These are phyloP conservation scores for Apodemus speciosus DNA, from an alignment of 2,113 vertebrate genomes.

Conservation along the genomic window DNA sequence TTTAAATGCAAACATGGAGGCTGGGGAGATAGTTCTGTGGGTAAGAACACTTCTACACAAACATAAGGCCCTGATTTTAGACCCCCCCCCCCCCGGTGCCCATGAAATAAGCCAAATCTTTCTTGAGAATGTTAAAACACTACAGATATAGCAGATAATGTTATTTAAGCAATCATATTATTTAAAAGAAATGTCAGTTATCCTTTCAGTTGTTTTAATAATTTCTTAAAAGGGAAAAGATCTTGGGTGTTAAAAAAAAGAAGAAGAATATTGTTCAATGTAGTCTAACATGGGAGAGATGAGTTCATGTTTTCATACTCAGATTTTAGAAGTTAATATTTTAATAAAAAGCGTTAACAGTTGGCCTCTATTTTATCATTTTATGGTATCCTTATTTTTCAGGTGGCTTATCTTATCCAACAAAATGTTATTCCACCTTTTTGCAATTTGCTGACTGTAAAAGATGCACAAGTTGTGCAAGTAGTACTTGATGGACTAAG, in stretches of 20 bases:
- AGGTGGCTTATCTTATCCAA: constrained; percentile 98
- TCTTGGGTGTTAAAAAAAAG: not conserved
- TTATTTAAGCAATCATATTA: not conserved
- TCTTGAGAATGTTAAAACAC: not conserved
- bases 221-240: constrained; percentile 41
- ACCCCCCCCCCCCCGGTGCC: too few species aligned
- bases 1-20: not conserved
- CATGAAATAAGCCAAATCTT: not conserved
- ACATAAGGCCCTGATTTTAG: not conserved
- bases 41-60: not conserved
- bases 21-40: not conserved
- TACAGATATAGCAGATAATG: not conserved
- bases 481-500: constrained; percentile 98
- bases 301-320: not conserved
- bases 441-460: constrained; percentile 98
- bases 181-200: not conserved
- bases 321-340: constrained; percentile 42
- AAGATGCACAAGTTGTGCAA: constrained; percentile 98
- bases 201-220: constrained; percentile 14
- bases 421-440: constrained; percentile 99
- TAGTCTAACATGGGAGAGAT: not conserved
- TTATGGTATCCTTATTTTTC: constrained; percentile 45
- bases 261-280: constrained; percentile 8
- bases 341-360: not conserved
- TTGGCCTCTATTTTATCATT: not conserved